These are phyloP conservation scores for Acropora tenuis DNA, from an alignment of 64 coral and sea anemone species.

Conservation along the genomic window DNA sequence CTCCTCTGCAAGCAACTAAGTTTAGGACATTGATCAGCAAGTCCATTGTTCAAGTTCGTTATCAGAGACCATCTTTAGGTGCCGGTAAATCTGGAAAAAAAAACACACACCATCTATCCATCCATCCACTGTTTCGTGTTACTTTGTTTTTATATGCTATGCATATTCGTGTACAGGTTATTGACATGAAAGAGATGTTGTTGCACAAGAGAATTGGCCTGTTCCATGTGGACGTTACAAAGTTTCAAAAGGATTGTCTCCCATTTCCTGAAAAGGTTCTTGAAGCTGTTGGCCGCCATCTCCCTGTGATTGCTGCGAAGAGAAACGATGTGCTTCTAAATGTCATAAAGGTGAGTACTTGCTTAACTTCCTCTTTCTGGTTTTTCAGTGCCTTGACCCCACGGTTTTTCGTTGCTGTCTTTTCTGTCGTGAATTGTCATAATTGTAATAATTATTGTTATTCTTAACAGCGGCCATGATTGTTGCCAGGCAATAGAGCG, in stretches of 20 bases:
- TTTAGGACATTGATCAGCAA: too few species aligned
- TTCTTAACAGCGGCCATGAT: too few species aligned
- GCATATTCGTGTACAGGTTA: constrained; percentile 20
- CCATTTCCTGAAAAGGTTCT: constrained; percentile 83
- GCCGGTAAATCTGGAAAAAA: too few species aligned
- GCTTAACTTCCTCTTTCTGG: not conserved
- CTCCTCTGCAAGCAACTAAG: too few species aligned
- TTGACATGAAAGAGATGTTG: constrained; percentile 79
- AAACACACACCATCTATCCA: too few species aligned
- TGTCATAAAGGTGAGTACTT: constrained; percentile 82
- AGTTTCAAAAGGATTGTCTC: constrained; percentile 74
- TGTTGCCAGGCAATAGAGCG: too few species aligned
- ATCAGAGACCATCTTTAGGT: too few species aligned
- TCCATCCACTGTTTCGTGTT: not conserved
- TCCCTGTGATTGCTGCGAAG: constrained; percentile 89
- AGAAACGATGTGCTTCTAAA: constrained; percentile 85
- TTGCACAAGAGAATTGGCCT: constrained; percentile 87
- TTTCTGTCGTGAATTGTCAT: too few species aligned
- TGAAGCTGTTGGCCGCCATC: constrained; percentile 64
- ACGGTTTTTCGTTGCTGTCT: too few species aligned
- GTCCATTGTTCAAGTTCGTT: not conserved
- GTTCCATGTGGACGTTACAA: constrained; percentile 74
- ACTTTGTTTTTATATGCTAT: not conserved
- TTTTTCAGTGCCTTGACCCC: too few species aligned
- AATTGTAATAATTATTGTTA: too few species aligned